Base-by-base conservation (phyloP, 2,797 vertebrate species). In the Lagocephalus sceleratus region DNA sequence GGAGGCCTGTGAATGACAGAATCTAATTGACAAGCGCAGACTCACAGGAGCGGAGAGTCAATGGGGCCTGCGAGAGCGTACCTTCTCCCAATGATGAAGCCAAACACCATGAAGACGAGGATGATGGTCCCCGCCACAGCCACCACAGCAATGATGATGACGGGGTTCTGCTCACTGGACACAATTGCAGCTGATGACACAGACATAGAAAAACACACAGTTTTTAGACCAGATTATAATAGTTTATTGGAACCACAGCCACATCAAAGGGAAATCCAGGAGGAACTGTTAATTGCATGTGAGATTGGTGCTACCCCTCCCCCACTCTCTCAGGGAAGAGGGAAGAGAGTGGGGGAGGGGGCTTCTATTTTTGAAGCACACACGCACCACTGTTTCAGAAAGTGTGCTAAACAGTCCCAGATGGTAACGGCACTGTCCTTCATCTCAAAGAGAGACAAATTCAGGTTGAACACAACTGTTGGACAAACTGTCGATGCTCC, bases 21-120 rank as follows among this genome's bases (percentile, higher is more conserved):
- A 78, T 68, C 83, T 87, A 88, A 89, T 77, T 87, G 87, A 88
- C 85, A 87, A 89, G 88, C 87, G 71, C 84, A 89, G 87, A 91
- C 90, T 92, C 90, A 92, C 91, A 91, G 89, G 76, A 92, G 88
- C 81, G 90, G 90, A 79, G 90, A 91, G 87, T 92, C 90, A 91
- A 90, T 85, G 87, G 90, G 88, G 88, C 88, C 90, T 85, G 88
- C 87, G 72, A 78, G 79, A 89, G 86, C 62, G 71, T 97, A 98
- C 97, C 97, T 98, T 94, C 97, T 93, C 88, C 97, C 97, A 5
- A 99, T 98, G 92, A 99, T 99, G 92, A 99, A 99, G 84, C 97
- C 97, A 66, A 99, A 98, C 73, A 99, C 96, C 96, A 99, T 99
- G 90, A 99, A 99, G 58, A 98, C 95, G 86, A 99, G 89, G 87